Conservation (phyloP, 2,888 invertebrate genomes). For the Scaeva pyrastri region DNA sequence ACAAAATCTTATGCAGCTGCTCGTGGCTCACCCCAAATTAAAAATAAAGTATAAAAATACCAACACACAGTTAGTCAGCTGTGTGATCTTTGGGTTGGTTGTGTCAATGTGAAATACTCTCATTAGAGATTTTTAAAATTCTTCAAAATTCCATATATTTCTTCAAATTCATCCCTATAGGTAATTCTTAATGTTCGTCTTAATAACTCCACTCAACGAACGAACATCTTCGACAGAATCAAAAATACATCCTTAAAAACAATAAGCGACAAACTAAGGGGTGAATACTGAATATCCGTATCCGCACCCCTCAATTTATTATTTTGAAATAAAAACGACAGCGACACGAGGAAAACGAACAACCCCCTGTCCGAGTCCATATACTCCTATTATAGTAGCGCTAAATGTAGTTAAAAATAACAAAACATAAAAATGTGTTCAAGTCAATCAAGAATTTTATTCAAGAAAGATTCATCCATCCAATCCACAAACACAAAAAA, state of each 20-base stretch:
- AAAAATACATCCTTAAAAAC: constrained; percentile 47
- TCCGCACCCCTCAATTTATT: constrained; percentile 9
- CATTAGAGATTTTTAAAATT: constrained; percentile 47
- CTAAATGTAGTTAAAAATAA: constrained; percentile 34
- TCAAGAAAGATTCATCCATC: constrained; percentile 14
- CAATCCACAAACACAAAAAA: constrained; percentile 15
- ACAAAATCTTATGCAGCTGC: constrained; percentile 50
- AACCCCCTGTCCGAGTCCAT: constrained; percentile 30
- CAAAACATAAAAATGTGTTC: constrained; percentile 16
- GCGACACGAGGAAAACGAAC: constrained; percentile 27
- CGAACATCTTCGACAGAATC: constrained; percentile 23
- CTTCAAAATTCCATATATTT: constrained; percentile 47
- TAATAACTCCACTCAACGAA: too few species aligned
- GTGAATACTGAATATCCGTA: constrained; percentile 35
- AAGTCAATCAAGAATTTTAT: constrained; percentile 33
- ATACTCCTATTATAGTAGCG: not conserved
- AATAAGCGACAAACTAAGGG: constrained; percentile 22
- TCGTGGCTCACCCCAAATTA: constrained; percentile 60
- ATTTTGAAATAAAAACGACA: too few species aligned
- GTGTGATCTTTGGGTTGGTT: constrained; percentile 48
- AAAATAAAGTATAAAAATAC: constrained; percentile 41
- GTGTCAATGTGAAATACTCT: constrained; percentile 37
- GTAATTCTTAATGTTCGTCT: too few species aligned
- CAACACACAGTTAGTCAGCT: constrained; percentile 30
- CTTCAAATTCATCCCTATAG: constrained; percentile 27